Evolutionary conservation across 2,888 invertebrate species (phyloP), one percentile per base, ranked within the genome.

Genomic region (Seira musarum): DNA sequence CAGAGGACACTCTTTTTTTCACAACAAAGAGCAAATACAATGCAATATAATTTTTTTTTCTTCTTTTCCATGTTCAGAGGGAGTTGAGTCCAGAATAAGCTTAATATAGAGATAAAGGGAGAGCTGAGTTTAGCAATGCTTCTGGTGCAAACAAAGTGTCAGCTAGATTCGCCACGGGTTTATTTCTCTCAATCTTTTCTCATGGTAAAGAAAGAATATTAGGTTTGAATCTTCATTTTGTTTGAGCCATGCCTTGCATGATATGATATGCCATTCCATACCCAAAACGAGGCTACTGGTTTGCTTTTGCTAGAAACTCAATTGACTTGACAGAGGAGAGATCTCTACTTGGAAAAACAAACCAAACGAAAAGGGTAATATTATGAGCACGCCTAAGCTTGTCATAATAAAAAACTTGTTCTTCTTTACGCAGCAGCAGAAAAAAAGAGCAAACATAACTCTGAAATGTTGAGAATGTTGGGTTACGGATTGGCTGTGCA

Each of bases 161-260:
- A 87, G 87, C 76, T 68, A 85, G 87, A 85, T 87, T 87, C 84
- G 85, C 85, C 83, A 87, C 87, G 87, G 85, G 83, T 82, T 85
- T 80, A 73, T 80, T 69, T 80, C 74, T 74, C 75, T 80, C 80
- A 76, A 80, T 80, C 40, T 40, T 40, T 40, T 8, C 40, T 8
- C 40, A 13, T 8, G 40, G 40, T 8, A 8, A 40, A 13, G 40
- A 13, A 8, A 8, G 40, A 40, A 40, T 40, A 6, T 40, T 40
- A 13, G 13, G 13, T 40, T 40, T 40, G 40, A 40, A 40, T 40
- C 40, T 40, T 40, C 40, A 40, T 40, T n/a, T n/a, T n/a, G n/a
- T n/a, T 40, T 40, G 40, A 40, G 40, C 40, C 40, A 40, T 40
- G 40, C n/a, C n/a, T n/a, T n/a, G n/a, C 40, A 40, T 40, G 40